Evolutionary conservation across 2,113 vertebrate species (phyloP).

Genomic region (Dendropsophus ebraccatus): DNA sequence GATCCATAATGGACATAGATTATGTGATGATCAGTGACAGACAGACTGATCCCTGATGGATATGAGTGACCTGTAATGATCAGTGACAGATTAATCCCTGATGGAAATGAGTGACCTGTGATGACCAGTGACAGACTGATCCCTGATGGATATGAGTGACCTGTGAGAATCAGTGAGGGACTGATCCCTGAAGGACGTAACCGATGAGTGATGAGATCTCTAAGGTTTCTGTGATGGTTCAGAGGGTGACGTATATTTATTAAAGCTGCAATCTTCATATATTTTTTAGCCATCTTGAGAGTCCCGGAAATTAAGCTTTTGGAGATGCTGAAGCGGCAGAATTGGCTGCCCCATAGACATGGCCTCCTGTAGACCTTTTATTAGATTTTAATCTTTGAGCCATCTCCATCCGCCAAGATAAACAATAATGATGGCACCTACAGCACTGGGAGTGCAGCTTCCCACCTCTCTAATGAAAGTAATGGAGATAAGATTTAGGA

Average conservation of each 20-base stretch:
- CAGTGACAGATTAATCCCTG: background rate
- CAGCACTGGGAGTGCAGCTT: no score
- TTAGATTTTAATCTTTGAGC: background rate
- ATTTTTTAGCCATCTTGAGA: no score
- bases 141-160: background rate
- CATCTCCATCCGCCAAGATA: background rate
- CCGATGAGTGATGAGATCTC: background rate
- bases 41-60: background rate
- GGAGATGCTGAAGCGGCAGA: background rate
- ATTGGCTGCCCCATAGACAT: background rate
- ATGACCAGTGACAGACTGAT: background rate
- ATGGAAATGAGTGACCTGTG: background rate
- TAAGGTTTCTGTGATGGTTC: background rate
- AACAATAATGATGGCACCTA: background rate
- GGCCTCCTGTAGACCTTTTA: background rate
- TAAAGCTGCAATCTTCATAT: no score
- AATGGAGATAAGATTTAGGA: no score
- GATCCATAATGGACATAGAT: no score
- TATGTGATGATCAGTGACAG: background rate
- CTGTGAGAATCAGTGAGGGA: background rate
- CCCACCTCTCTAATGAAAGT: background rate
- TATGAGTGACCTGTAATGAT: background rate
- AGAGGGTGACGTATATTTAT: no score
- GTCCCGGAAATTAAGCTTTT: no score
- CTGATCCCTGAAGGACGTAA: background rate